phyloP scores from a whole-genome alignment of 2,797 vertebrate species.

The Eulemur albifrons region DNA sequence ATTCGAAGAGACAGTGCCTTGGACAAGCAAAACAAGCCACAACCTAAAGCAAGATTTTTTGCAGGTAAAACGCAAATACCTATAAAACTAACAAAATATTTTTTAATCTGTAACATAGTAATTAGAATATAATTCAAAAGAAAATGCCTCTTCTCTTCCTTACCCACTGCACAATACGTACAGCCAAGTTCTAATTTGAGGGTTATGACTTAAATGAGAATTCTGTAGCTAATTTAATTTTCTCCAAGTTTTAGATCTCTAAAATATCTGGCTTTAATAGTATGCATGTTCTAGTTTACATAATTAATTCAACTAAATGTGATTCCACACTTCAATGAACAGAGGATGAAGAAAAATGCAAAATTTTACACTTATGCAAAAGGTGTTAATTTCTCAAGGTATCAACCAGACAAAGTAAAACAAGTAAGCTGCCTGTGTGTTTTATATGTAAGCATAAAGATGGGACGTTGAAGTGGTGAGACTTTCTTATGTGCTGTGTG shows the following conservation, averaged over 20 bases:
- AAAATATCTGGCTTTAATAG: constrained; percentile 21
- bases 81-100: not conserved
- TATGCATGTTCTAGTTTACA: constrained; percentile 15
- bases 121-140: not conserved
- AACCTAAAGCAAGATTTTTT: not conserved
- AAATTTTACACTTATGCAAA: not conserved
- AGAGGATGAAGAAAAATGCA: constrained; percentile 21
- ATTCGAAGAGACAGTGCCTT: not conserved
- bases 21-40: not conserved
- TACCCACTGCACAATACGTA: not conserved
- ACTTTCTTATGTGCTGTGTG: not conserved
- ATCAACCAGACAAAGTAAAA: not conserved
- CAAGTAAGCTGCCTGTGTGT: not conserved
- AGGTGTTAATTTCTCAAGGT: constrained; percentile 7
- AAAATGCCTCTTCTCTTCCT: not conserved
- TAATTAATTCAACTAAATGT: constrained; percentile 50
- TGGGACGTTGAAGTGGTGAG: not conserved
- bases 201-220: not conserved
- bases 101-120: not conserved
- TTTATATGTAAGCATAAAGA: not conserved
- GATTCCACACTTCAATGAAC: constrained; percentile 25
- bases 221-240: constrained; percentile 28
- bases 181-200: not conserved
- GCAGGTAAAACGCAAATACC: not conserved
- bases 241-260: not conserved